A percentile compares a stretch with the other conserved stretches of the same genome.
These are phyloP conservation scores for Episyrphus balteatus DNA, from an alignment of 1,140 invertebrate genomes.

Conservation along the genomic window DNA sequence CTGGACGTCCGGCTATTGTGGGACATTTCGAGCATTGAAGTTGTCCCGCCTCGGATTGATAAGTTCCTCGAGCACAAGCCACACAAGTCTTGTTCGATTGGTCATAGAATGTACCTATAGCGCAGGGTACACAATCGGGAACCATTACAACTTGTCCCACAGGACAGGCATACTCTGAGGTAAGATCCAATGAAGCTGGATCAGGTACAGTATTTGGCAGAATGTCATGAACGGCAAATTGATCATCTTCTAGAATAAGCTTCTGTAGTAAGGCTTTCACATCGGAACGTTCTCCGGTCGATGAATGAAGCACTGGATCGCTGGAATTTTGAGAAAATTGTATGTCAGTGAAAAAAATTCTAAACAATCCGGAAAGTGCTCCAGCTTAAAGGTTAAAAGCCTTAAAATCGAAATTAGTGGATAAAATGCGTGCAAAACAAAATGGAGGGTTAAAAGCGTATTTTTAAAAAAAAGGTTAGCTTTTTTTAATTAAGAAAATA, in stretches of 20 bases:
- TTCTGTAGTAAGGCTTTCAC: constrained; percentile 74
- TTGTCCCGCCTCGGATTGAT: constrained; percentile 89
- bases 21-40: constrained; percentile 80
- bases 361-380: constrained; percentile 9
- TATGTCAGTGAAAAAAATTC: background rate
- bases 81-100: constrained; percentile 61
- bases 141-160: constrained; percentile 85
- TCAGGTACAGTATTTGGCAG: constrained; percentile 89
- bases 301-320: constrained; percentile 78
- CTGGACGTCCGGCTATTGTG: constrained; percentile 69
- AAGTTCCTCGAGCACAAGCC: constrained; percentile 78
- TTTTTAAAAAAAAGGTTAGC: too few relatives aligned
- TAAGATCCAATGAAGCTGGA: constrained; percentile 70
- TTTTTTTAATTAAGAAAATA: too few relatives aligned
- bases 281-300: constrained; percentile 73
- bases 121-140: constrained; percentile 88
- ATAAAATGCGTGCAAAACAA: too few relatives aligned
- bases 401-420: constrained; percentile 4
- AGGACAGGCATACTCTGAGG: constrained; percentile 87
- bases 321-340: constrained; percentile 38
- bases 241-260: constrained; percentile 81
- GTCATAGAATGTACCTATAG: constrained; percentile 82
- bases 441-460: too few relatives aligned
- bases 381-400: constrained; percentile 12
- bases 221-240: constrained; percentile 85